Percentiles rank a stretch among this genome's conserved stretches.
These are phyloP conservation scores for Lepidurus couesii DNA, from an alignment of 1,140 invertebrate species.

Conservation along the genomic window DNA sequence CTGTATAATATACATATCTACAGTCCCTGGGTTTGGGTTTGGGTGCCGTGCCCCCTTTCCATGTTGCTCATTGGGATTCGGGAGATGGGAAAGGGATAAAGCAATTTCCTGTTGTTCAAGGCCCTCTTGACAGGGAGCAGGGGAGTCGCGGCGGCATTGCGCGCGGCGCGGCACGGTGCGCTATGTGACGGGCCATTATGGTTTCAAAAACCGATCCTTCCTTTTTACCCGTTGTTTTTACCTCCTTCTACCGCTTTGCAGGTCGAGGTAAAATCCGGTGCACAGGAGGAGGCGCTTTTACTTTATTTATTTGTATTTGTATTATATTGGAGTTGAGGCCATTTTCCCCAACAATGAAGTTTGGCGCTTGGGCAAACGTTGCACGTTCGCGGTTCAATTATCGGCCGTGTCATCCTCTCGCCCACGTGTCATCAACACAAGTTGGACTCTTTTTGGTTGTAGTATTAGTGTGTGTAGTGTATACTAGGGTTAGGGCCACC, in stretches of 20 bases:
- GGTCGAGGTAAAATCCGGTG: background rate
- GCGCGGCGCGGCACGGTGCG: background rate
- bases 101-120: constrained; percentile 12
- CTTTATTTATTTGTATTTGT: background rate
- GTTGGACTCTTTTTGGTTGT: no score
- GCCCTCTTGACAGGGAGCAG: background rate
- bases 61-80: background rate
- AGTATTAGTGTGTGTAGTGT: no score
- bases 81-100: background rate
- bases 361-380: background rate
- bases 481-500: no score
- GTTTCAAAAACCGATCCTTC: background rate
- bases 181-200: background rate
- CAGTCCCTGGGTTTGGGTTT: background rate
- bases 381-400: background rate
- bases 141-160: background rate
- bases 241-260: background rate
- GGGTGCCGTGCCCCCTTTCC: background rate
- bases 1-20: no score
- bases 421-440: background rate
- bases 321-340: background rate
- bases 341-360: background rate
- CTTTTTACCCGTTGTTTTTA: background rate
- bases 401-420: background rate
- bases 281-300: background rate